phyloP scores from a whole-genome alignment of 2,888 invertebrate genomes.

The Diplolepis rosae region DNA sequence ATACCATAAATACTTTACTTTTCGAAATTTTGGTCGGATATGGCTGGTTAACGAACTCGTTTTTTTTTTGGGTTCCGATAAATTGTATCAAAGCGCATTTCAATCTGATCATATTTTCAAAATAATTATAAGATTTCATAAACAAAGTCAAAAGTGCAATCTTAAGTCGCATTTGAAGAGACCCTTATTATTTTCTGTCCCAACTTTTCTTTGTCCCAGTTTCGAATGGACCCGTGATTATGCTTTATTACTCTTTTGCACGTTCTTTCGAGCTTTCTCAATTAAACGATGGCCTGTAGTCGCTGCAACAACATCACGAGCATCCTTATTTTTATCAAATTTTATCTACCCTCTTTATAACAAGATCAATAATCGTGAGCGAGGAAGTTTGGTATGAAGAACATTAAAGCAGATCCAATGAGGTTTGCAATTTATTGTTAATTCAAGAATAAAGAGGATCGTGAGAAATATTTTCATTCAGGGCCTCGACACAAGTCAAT shows the following conservation, averaged over 20 bases:
- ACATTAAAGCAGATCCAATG: not conserved
- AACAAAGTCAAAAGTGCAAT: slow-evolving; percentile 38
- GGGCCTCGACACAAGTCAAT: no score
- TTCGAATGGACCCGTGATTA: slow-evolving; percentile 35
- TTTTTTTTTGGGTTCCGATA: no score
- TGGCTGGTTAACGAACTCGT: no score
- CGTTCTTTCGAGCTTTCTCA: slow-evolving; percentile 36
- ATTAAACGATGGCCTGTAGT: slow-evolving; percentile 28
- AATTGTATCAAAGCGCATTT: no score
- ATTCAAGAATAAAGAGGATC: not conserved
- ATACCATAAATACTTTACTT: no score
- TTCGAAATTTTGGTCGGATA: no score
- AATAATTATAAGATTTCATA: no score
- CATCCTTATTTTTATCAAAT: not conserved
- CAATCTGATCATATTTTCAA: no score
- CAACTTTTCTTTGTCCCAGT: slow-evolving; percentile 32
- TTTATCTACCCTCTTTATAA: slow-evolving; percentile 5
- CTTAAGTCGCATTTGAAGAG: slow-evolving; percentile 33
- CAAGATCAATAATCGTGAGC: slow-evolving; percentile 16
- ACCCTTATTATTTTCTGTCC: slow-evolving; percentile 19
- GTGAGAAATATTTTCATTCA: not conserved
- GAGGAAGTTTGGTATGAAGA: not conserved
- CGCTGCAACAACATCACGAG: slow-evolving; percentile 24
- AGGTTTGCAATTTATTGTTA: not conserved
- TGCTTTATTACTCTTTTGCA: slow-evolving; percentile 32